These are phyloP conservation scores for Pocota personata DNA, from an alignment of 2,888 invertebrate species.

Conservation along the genomic window DNA sequence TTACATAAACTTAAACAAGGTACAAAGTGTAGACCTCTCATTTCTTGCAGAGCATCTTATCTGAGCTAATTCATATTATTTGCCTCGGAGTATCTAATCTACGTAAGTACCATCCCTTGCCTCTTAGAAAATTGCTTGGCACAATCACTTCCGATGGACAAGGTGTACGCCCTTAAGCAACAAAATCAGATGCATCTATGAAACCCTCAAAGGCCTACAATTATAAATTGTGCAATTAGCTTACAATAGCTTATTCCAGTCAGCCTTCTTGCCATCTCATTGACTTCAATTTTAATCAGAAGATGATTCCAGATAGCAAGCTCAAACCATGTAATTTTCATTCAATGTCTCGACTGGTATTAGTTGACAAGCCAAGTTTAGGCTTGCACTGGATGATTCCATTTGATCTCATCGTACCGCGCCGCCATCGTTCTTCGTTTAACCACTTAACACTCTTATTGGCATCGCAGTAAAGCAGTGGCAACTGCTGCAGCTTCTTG, in stretches of 20 bases:
- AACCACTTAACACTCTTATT: conserved; percentile 51
- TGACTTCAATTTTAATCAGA: conserved; percentile 49
- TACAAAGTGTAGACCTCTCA: conserved; percentile 1
- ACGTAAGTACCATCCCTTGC: not conserved
- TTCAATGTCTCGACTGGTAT: conserved; percentile 43
- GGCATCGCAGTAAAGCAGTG: conserved; percentile 39
- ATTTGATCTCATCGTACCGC: conserved; percentile 33
- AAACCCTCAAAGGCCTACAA: conserved; percentile 35
- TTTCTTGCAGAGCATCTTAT: not conserved
- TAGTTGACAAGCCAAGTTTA: conserved; percentile 57
- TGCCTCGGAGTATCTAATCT: conserved; percentile 8
- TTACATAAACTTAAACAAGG: conserved; percentile 22
- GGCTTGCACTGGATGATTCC: conserved; percentile 31
- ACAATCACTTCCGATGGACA: conserved; percentile 41
- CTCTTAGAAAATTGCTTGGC: conserved; percentile 15
- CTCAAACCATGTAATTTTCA: conserved; percentile 52
- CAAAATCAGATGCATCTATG: conserved; percentile 2
- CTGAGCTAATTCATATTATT: conserved; percentile 36
- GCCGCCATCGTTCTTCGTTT: conserved; percentile 28
- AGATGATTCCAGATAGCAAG: conserved; percentile 41
- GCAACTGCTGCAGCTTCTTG: conserved; percentile 49
- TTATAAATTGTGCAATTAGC: conserved; percentile 58
- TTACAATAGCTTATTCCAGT: conserved; percentile 22
- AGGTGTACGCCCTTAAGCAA: conserved; percentile 28
- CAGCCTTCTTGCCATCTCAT: conserved; percentile 3